Evolutionary conservation across 2,888 invertebrate species (phyloP).

Genomic region (Drosophila heteroneura): DNA sequence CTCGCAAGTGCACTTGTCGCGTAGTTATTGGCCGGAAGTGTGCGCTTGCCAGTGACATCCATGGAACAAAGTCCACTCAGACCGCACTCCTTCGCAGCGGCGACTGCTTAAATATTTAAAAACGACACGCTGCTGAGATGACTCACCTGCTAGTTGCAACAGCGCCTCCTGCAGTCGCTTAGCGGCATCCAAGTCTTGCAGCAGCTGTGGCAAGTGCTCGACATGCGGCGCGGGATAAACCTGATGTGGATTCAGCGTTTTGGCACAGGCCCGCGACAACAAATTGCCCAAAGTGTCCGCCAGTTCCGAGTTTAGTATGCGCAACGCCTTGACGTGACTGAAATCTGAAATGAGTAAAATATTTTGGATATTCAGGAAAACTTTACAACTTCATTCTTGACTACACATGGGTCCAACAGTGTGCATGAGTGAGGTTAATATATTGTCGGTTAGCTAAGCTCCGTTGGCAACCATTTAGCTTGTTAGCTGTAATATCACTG

Average conservation of each 20-base stretch:
- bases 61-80: constrained; percentile 33
- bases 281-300: constrained; percentile 97
- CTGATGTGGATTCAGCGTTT: constrained; percentile 91
- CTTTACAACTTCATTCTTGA: not conserved
- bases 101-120: constrained; percentile 63
- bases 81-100: constrained; percentile 33
- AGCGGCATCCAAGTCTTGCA: constrained; percentile 86
- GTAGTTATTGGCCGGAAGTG: constrained; percentile 66
- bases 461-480: constrained; percentile 28
- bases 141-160: constrained; percentile 87
- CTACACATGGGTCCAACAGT: constrained; percentile 11
- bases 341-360: constrained; percentile 89
- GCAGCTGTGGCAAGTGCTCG: constrained; percentile 85
- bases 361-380: not conserved
- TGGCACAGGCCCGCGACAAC: constrained; percentile 91
- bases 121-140: constrained; percentile 53
- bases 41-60: constrained; percentile 20
- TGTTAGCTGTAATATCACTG: constrained; percentile 31
- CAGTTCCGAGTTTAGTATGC: constrained; percentile 94
- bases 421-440: constrained; percentile 42
- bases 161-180: constrained; percentile 87
- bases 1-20: constrained; percentile 66
- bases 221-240: constrained; percentile 89
- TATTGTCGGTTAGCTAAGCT: constrained; percentile 23
- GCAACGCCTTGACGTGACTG: constrained; percentile 90